Percentiles rank a stretch among this genome's conserved stretches.
phyloP scores from a whole-genome alignment of 2,797 vertebrate species.

The Distichodus sexfasciatus region DNA sequence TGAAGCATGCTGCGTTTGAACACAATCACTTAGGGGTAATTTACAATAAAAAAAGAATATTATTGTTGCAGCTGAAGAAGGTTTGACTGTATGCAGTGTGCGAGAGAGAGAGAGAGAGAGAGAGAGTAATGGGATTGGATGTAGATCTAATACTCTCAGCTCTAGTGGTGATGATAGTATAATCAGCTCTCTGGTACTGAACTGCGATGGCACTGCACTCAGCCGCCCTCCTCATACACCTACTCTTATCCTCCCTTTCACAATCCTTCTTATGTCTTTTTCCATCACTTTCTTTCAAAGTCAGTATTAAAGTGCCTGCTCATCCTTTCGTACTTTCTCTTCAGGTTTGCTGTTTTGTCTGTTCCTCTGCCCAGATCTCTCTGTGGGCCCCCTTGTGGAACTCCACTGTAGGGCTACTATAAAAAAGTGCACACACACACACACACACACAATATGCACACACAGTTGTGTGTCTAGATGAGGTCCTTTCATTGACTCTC shows the following conservation, averaged over 20 bases:
- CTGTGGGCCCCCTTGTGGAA: neutral
- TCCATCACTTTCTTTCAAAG: neutral
- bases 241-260: neutral
- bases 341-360: neutral
- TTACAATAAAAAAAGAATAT: conserved; percentile 7
- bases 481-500: too few relatives aligned
- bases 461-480: too few relatives aligned
- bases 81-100: neutral
- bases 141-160: conserved; percentile 44
- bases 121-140: conserved; percentile 48
- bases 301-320: neutral
- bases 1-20: neutral
- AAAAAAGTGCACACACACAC: too few relatives aligned
- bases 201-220: neutral
- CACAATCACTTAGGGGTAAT: neutral
- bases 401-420: neutral
- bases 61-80: neutral
- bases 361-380: neutral
- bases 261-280: neutral
- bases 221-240: neutral
- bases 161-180: conserved; percentile 53
- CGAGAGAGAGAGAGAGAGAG: neutral
- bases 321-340: neutral
- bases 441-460: too few relatives aligned
- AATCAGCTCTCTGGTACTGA: conserved; percentile 54